These are phyloP conservation scores for Phthorimaea operculella DNA, from an alignment of 1,140 invertebrate genomes.

Conservation along the genomic window DNA sequence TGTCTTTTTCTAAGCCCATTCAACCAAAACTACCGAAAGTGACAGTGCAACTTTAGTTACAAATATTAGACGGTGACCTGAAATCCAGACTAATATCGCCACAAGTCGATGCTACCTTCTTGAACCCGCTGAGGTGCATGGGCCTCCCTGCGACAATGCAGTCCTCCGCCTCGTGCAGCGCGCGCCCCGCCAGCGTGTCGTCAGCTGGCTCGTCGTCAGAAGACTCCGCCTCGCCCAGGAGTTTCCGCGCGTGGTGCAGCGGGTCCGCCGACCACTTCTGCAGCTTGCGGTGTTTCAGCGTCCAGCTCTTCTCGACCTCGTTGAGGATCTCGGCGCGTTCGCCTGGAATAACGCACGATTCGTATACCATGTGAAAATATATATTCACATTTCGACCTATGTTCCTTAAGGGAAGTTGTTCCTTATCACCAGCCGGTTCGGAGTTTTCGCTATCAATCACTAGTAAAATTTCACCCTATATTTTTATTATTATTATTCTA, in stretches of 20 bases:
- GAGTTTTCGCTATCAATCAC: too few species aligned
- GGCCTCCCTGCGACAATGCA: slow-evolving; percentile 86
- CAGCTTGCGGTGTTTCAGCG: slow-evolving; percentile 66
- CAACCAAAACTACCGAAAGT: too few species aligned
- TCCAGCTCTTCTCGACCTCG: slow-evolving; percentile 83
- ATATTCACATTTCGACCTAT: background rate
- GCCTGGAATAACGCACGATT: slow-evolving; percentile 57
- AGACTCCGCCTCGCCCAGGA: slow-evolving; percentile 30
- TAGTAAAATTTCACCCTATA: background rate
- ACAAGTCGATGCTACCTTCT: too few species aligned
- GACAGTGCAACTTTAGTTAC: too few species aligned
- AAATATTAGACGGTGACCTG: too few species aligned
- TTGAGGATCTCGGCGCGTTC: slow-evolving; percentile 79
- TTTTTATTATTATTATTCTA: background rate
- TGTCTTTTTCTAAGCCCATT: too few species aligned
- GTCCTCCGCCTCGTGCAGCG: slow-evolving; percentile 73
- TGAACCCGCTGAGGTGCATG: slow-evolving; percentile 86
- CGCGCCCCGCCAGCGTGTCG: slow-evolving; percentile 53
- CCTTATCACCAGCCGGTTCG: too few species aligned
- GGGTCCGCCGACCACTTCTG: slow-evolving; percentile 68
- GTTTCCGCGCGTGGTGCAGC: slow-evolving; percentile 47
- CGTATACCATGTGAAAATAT: background rate
- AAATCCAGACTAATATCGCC: too few species aligned
- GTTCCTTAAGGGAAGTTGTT: too few species aligned
- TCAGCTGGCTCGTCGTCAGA: slow-evolving; percentile 52